Conservation (phyloP, 2,888 invertebrate species). For the Drosophila anomalipes region DNA sequence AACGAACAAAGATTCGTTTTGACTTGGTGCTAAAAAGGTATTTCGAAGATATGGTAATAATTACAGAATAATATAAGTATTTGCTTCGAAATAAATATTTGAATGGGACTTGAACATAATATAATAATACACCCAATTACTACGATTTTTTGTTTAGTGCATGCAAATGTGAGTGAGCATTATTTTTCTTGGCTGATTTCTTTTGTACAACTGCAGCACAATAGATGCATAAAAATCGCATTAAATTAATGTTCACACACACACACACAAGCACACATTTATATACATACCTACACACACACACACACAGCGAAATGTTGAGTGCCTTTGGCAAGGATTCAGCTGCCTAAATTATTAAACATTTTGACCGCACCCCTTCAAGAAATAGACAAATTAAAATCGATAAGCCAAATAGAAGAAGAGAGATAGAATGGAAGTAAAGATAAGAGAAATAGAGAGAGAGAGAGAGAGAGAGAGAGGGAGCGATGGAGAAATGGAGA, state of each 20-base stretch:
- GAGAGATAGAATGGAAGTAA: neutral
- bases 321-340: constrained; percentile 38
- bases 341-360: constrained; percentile 65
- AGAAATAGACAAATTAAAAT: constrained; percentile 36
- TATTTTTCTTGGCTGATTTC: constrained; percentile 54
- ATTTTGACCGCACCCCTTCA: constrained; percentile 38
- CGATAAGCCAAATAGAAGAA: constrained; percentile 22
- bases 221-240: constrained; percentile 67
- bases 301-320: constrained; percentile 13
- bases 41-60: neutral
- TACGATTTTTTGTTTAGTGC: neutral
- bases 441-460: neutral
- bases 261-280: neutral
- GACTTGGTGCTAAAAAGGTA: neutral
- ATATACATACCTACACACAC: constrained; percentile 1
- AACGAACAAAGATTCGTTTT: no score
- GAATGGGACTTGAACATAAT: neutral
- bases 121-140: neutral
- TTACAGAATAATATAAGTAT: neutral
- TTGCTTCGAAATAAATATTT: neutral
- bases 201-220: constrained; percentile 66
- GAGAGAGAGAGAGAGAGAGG: neutral
- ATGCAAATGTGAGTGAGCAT: constrained; percentile 38
- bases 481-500: neutral
- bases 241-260: constrained; percentile 34